A percentile compares a stretch with the other conserved stretches of the same genome.
These are phyloP conservation scores for Chrysina gloriosa DNA, from an alignment of 2,888 invertebrate genomes.

Conservation along the genomic window DNA sequence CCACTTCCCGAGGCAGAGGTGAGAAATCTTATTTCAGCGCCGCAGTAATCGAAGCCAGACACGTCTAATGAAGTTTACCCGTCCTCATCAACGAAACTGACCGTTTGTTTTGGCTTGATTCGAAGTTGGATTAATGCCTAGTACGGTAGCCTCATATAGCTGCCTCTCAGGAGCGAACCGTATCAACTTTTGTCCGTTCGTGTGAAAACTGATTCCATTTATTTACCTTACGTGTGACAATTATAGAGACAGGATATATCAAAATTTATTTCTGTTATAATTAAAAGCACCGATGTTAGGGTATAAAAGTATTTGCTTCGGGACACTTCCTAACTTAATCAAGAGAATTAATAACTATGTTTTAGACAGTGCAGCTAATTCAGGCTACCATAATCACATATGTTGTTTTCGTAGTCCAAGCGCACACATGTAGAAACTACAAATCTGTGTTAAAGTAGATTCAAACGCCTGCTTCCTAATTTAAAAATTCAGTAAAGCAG, in stretches of 20 bases:
- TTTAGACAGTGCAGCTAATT: too few species aligned
- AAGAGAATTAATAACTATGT: too few species aligned
- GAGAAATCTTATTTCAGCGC: constrained; percentile 63
- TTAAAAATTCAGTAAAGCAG: too few species aligned
- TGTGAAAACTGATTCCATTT: constrained; percentile 35
- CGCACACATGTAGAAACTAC: background rate
- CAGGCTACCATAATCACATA: too few species aligned
- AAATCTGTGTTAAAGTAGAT: too few species aligned
- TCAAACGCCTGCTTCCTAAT: too few species aligned
- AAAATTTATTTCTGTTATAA: background rate
- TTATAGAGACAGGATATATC: constrained; percentile 7
- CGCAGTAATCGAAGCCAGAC: constrained; percentile 63
- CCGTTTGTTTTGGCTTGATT: constrained; percentile 54
- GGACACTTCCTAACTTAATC: too few species aligned
- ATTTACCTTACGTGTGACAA: constrained; percentile 29
- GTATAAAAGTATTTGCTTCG: too few species aligned
- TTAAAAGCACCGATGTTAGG: background rate
- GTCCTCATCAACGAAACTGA: constrained; percentile 55
- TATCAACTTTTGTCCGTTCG: constrained; percentile 26
- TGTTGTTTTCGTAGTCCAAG: background rate
- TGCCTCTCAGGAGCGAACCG: constrained; percentile 10
- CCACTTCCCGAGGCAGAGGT: constrained; percentile 58
- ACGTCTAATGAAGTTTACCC: constrained; percentile 63
- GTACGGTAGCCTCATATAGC: constrained; percentile 10
- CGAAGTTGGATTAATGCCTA: constrained; percentile 46